phyloP scores from a whole-genome alignment of 2,113 vertebrate genomes.

The Nettapus auritus region DNA sequence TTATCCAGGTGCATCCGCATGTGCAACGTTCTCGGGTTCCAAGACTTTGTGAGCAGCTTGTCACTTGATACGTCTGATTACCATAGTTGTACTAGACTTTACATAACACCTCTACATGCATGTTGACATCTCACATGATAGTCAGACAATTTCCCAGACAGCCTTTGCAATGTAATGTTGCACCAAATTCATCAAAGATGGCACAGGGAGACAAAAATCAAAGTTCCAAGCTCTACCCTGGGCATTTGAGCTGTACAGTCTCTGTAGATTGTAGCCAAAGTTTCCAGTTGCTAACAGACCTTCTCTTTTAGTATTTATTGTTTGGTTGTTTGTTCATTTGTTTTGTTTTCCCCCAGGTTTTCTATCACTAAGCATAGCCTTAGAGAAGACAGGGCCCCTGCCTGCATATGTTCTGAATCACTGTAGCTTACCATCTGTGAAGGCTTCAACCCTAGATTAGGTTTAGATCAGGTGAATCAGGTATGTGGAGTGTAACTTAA shows the following conservation, averaged over 20 bases:
- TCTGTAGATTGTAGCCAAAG: background rate
- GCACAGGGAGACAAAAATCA: constrained; percentile 28
- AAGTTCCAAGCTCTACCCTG: background rate
- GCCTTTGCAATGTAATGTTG: constrained; percentile 57
- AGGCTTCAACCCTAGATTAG: background rate
- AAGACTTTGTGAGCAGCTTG: constrained; percentile 69
- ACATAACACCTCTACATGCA: constrained; percentile 72
- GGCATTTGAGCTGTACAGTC: background rate
- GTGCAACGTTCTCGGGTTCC: constrained; percentile 30
- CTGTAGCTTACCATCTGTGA: background rate
- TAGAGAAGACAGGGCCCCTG: background rate
- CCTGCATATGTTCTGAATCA: background rate
- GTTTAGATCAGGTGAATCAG: background rate
- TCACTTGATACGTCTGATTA: constrained; percentile 65
- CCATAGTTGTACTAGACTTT: constrained; percentile 66
- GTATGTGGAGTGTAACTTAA: background rate
- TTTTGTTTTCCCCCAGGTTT: background rate
- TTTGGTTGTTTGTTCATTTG: too few species aligned
- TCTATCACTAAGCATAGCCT: background rate
- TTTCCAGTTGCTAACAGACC: background rate
- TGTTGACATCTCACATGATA: constrained; percentile 73
- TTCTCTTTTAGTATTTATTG: background rate
- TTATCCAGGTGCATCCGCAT: constrained; percentile 54
- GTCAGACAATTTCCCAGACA: constrained; percentile 68
- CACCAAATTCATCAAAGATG: constrained; percentile 65